These are phyloP conservation scores for Caenorhabditis latens DNA, from an alignment of 1,140 invertebrate species.

Conservation along the genomic window DNA sequence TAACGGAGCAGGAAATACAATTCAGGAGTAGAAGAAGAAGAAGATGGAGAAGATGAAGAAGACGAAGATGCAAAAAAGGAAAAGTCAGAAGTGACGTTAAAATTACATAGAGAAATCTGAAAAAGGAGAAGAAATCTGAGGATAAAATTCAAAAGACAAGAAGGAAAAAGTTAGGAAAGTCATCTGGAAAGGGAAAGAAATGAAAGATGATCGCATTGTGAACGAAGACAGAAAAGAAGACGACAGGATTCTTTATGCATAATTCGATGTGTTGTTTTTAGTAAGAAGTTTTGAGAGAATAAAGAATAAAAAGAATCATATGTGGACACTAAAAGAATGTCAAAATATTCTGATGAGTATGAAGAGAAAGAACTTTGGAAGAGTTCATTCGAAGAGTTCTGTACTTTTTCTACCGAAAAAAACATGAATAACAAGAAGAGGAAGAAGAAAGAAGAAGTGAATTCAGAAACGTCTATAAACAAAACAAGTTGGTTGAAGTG, in stretches of 20 bases:
- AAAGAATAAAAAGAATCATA: not conserved
- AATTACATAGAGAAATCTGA: slow-evolving; percentile 20
- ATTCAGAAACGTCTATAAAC: slow-evolving; percentile 18
- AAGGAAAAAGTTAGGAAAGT: not conserved
- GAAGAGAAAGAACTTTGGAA: not conserved
- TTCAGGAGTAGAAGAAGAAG: not conserved
- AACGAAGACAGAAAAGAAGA: slow-evolving; percentile 4
- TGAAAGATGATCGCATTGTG: not conserved
- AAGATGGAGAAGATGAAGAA: not conserved
- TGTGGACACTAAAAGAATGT: not conserved
- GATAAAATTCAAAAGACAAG: not conserved
- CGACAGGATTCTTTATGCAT: not conserved
- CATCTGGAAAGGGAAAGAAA: not conserved
- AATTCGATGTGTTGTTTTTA: slow-evolving; percentile 28
- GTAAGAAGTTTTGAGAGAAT: not conserved
- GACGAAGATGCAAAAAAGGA: not conserved
- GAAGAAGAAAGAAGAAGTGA: slow-evolving; percentile 32
- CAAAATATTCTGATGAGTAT: not conserved
- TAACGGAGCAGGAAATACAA: slow-evolving; percentile 40
- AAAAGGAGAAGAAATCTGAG: not conserved
- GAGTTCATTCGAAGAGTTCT: not conserved
- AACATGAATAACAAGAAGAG: not conserved
- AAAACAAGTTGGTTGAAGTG: slow-evolving; percentile 2
- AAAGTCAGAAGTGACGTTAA: slow-evolving; percentile 18
- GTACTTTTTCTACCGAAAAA: not conserved